Conservation (phyloP, 2,888 invertebrate species). For the Heteromurus nitidus region DNA sequence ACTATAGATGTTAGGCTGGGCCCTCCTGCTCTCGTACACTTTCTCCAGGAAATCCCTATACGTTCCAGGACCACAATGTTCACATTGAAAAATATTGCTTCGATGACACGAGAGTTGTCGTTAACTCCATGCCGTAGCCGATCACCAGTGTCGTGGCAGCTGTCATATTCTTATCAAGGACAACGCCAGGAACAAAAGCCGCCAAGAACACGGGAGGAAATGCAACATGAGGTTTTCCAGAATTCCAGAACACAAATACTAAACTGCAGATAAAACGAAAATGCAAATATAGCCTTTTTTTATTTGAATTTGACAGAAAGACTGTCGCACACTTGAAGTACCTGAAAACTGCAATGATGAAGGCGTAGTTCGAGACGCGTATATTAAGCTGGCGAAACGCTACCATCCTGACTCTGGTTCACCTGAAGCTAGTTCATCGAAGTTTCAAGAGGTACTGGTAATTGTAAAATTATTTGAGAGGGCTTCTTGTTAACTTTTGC, state of each 20-base stretch:
- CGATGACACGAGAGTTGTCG: neutral
- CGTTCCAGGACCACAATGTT: neutral
- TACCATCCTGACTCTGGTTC: constrained; percentile 89
- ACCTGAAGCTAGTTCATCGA: constrained; percentile 83
- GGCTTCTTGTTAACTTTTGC: too few relatives aligned
- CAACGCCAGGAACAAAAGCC: neutral
- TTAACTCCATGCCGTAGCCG: neutral
- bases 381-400: constrained; percentile 85
- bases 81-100: neutral
- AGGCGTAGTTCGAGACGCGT: constrained; percentile 83
- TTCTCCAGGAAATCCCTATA: too few relatives aligned
- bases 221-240: constrained; percentile 21
- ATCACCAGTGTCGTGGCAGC: neutral
- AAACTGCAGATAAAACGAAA: neutral
- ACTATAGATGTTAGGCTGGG: too few relatives aligned
- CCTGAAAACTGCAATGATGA: constrained; percentile 82
- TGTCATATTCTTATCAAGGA: neutral
- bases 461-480: neutral
- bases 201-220: neutral
- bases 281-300: neutral
- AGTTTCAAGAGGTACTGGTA: constrained; percentile 81
- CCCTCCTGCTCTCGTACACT: too few relatives aligned
- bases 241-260: neutral
- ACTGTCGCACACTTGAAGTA: constrained; percentile 42
- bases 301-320: constrained; percentile 39